Conservation (phyloP, 2,113 vertebrate genomes). For the Tautogolabrus adspersus region DNA sequence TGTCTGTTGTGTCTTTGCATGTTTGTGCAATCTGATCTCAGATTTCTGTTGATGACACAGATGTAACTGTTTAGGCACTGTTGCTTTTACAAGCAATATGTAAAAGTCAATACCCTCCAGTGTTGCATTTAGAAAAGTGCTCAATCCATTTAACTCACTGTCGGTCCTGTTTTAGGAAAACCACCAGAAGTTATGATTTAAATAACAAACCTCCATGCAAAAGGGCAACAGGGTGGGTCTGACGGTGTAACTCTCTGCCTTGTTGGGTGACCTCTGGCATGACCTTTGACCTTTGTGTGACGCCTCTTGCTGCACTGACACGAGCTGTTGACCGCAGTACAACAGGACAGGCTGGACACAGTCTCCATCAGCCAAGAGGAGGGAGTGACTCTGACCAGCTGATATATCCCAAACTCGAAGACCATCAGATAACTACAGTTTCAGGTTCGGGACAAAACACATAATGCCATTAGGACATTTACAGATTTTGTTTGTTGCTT, state of each 20-base stretch:
- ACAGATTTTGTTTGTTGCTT: neutral
- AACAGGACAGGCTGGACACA: conserved; percentile 91
- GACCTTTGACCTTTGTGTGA: conserved; percentile 17
- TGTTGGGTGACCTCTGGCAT: conserved; percentile 66
- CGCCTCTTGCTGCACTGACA: neutral
- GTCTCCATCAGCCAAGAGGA: conserved; percentile 91
- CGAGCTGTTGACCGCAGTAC: conserved; percentile 88
- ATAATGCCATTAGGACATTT: neutral
- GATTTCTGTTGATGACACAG: neutral
- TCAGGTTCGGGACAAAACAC: neutral
- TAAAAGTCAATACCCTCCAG: neutral
- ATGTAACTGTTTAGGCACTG: neutral
- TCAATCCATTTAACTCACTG: neutral
- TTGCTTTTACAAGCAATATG: neutral
- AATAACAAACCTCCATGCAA: conserved; percentile 88
- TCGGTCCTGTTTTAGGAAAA: neutral
- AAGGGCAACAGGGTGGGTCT: conserved; percentile 83
- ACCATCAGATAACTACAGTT: conserved; percentile 84
- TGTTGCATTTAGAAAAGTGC: conserved; percentile 9
- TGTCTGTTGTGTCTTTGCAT: neutral
- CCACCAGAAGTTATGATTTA: neutral
- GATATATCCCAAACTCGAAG: conserved; percentile 90
- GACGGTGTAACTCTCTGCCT: conserved; percentile 74
- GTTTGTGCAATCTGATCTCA: neutral
- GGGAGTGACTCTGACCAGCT: conserved; percentile 91